These are phyloP conservation scores for Acrobasis suavella DNA, from an alignment of 2,888 invertebrate species.

Conservation along the genomic window DNA sequence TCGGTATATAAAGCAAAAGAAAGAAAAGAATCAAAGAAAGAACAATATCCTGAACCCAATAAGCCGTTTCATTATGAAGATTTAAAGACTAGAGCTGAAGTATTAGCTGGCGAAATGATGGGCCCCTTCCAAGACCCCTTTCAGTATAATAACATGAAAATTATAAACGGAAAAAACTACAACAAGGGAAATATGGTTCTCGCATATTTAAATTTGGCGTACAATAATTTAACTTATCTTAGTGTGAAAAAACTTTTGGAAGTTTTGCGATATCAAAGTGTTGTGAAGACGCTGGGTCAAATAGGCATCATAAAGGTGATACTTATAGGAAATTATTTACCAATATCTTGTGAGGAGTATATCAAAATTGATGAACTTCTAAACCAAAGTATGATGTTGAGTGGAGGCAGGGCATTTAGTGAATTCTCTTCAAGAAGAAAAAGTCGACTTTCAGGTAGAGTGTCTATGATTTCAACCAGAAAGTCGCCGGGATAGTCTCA, in stretches of 20 bases:
- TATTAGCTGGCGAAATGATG: constrained; percentile 39
- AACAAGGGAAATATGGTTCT: constrained; percentile 53
- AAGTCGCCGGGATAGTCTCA: constrained; percentile 15
- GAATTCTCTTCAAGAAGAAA: constrained; percentile 28
- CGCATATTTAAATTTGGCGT: constrained; percentile 57
- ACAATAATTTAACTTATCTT: constrained; percentile 50
- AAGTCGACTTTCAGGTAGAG: constrained; percentile 30
- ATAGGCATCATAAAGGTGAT: constrained; percentile 50
- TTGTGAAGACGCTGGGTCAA: constrained; percentile 31
- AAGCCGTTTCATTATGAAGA: constrained; percentile 30
- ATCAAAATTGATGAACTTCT: constrained; percentile 38
- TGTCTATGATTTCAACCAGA: constrained; percentile 30
- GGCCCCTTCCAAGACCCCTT: constrained; percentile 51
- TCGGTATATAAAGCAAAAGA: constrained; percentile 10
- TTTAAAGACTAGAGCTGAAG: constrained; percentile 39
- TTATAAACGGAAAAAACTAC: constrained; percentile 36
- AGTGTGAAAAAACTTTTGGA: constrained; percentile 44
- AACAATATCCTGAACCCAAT: background rate
- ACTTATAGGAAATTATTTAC: constrained; percentile 56
- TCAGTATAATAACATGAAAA: constrained; percentile 29
- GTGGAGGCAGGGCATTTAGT: constrained; percentile 21
- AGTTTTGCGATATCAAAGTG: constrained; percentile 48
- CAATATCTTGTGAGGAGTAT: constrained; percentile 42
- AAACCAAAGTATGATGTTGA: constrained; percentile 29
- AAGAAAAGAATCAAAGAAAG: constrained; percentile 7